Percentiles rank a stretch among this genome's conserved stretches.
Conservation (phyloP, 2,113 vertebrate species). For the Urocolius indicus region DNA sequence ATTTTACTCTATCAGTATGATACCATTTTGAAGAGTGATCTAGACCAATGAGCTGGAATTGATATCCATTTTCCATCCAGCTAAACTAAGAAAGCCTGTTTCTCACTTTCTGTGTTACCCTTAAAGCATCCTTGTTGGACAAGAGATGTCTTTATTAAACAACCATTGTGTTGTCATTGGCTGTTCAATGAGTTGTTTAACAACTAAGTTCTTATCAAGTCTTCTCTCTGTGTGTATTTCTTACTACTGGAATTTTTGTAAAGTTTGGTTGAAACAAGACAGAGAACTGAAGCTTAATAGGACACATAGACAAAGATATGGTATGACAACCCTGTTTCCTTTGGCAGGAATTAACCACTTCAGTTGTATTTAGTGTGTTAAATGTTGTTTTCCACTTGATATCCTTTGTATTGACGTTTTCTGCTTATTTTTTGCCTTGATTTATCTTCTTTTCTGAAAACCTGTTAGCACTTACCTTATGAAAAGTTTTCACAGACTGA, state of each 20-base stretch:
- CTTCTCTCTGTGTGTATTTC: neutral
- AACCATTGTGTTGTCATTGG: neutral
- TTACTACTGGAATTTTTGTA: neutral
- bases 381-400: neutral
- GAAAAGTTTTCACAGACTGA: neutral
- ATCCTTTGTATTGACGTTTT: neutral
- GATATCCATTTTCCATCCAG: neutral
- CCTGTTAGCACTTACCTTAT: neutral
- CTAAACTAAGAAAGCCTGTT: neutral
- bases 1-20: neutral
- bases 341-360: neutral
- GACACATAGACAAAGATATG: neutral
- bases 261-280: neutral
- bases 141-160: neutral
- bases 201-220: neutral
- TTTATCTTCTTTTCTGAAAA: neutral
- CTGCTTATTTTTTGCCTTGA: neutral
- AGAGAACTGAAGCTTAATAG: neutral
- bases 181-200: neutral
- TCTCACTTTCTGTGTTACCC: neutral
- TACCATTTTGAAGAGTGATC: neutral
- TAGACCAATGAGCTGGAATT: neutral
- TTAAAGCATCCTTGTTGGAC: neutral
- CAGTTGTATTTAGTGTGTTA: neutral
- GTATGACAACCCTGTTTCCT: neutral